Evolutionary conservation across 2,888 invertebrate genomes (phyloP).

Genomic region (Standfussiana lucernea): DNA sequence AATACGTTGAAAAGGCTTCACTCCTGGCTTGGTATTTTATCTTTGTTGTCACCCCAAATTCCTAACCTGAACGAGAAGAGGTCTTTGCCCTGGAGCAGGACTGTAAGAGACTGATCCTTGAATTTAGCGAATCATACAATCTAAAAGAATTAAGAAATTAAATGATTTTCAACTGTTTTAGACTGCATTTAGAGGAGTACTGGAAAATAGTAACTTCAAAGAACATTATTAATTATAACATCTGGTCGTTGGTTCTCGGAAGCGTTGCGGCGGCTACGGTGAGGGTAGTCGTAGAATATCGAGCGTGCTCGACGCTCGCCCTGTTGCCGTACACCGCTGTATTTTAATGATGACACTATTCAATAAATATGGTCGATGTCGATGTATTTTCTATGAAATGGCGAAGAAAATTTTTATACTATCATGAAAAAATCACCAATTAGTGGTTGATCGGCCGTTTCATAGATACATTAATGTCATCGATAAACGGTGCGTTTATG

Average conservation of each 20-base stretch:
- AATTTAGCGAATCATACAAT: not conserved
- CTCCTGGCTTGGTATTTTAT: not conserved
- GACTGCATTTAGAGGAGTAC: conserved; percentile 14
- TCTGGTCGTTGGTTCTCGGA: conserved; percentile 74
- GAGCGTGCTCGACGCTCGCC: conserved; percentile 37
- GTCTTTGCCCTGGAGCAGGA: not conserved
- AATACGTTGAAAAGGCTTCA: conserved; percentile 16
- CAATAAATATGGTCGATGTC: conserved; percentile 31
- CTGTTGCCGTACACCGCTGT: conserved; percentile 33
- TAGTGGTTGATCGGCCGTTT: conserved; percentile 1
- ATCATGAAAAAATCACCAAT: conserved; percentile 26
- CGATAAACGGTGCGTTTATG: not conserved
- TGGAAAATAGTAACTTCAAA: conserved; percentile 58
- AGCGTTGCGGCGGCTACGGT: conserved; percentile 59
- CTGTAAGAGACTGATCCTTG: not conserved
- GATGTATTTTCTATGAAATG: conserved; percentile 35
- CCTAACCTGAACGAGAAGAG: not conserved
- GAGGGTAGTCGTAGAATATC: conserved; percentile 55
- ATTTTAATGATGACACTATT: conserved; percentile 56
- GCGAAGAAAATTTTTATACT: conserved; percentile 1
- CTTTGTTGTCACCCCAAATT: conserved; percentile 7
- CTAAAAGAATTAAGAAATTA: not conserved
- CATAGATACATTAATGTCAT: not conserved
- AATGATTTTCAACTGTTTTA: not conserved
- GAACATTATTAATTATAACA: conserved; percentile 72